phyloP scores from a whole-genome alignment of 2,888 invertebrate genomes.

The Cyaniris semiargus region DNA sequence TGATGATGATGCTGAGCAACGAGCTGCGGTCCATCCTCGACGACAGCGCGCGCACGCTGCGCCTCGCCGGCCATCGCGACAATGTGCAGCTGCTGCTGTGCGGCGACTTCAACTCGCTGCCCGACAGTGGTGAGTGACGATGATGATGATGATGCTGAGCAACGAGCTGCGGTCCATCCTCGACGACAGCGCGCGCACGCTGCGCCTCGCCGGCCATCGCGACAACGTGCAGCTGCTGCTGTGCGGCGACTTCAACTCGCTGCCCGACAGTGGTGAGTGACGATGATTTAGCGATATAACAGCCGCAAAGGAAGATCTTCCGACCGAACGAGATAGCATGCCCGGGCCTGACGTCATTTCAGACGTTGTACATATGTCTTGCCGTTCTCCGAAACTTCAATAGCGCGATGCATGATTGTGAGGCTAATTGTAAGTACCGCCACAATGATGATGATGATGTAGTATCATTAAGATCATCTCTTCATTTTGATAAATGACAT shows the following conservation, averaged over 20 bases:
- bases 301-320: neutral
- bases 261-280: constrained; percentile 89
- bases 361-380: too few relatives aligned
- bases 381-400: too few relatives aligned
- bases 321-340: too few relatives aligned
- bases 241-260: constrained; percentile 99
- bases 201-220: constrained; percentile 86
- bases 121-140: constrained; percentile 85
- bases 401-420: too few relatives aligned
- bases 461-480: too few relatives aligned
- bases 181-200: constrained; percentile 91
- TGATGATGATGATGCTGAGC: constrained; percentile 99
- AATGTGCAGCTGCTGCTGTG: constrained; percentile 96
- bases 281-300: neutral
- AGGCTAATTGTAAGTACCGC: too few relatives aligned
- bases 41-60: constrained; percentile 89
- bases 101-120: constrained; percentile 99
- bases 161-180: constrained; percentile 94
- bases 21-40: constrained; percentile 94
- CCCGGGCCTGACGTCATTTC: too few relatives aligned
- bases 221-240: constrained; percentile 94
- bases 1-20: constrained; percentile 98
- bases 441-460: too few relatives aligned
- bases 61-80: constrained; percentile 85
- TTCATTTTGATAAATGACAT: too few relatives aligned